phyloP scores from a whole-genome alignment of 2,888 invertebrate species.

The Caenorhabditis becei region DNA sequence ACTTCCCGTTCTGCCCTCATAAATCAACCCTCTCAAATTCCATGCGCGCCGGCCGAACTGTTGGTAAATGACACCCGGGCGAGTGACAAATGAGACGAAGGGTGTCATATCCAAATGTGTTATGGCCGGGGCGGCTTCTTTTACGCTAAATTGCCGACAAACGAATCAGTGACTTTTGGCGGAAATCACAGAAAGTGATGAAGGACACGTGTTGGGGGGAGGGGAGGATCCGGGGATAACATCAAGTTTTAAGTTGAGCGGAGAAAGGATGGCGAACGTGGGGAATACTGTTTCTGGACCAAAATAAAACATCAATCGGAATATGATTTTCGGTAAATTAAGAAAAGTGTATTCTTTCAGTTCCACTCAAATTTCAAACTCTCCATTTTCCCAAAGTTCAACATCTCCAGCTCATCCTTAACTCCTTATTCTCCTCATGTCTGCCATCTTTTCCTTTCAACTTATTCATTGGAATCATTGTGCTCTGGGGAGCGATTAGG shows the following conservation, averaged over 20 bases:
- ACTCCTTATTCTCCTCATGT: neutral
- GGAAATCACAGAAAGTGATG: neutral
- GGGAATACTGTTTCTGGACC: no score
- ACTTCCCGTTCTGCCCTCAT: no score
- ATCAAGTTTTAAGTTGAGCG: no score
- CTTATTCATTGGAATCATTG: conserved; percentile 16
- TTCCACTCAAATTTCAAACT: no score
- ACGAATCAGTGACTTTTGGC: conserved; percentile 8
- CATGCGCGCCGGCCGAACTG: neutral
- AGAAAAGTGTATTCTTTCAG: no score
- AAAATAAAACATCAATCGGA: no score
- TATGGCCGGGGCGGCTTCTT: conserved; percentile 2
- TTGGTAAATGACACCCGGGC: conserved; percentile 2
- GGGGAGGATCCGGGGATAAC: no score
- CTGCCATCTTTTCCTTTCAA: neutral
- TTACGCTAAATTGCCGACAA: conserved; percentile 9
- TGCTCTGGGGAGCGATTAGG: conserved; percentile 37
- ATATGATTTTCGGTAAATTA: no score
- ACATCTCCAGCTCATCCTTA: no score
- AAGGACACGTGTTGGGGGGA: neutral
- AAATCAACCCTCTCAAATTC: conserved; percentile 4
- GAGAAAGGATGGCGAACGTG: no score
- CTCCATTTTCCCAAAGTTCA: no score
- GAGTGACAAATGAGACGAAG: conserved; percentile 26
- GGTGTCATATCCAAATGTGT: conserved; percentile 24